Evolutionary conservation across 2,797 vertebrate species (phyloP).

Genomic region (Aythya fuligula): DNA sequence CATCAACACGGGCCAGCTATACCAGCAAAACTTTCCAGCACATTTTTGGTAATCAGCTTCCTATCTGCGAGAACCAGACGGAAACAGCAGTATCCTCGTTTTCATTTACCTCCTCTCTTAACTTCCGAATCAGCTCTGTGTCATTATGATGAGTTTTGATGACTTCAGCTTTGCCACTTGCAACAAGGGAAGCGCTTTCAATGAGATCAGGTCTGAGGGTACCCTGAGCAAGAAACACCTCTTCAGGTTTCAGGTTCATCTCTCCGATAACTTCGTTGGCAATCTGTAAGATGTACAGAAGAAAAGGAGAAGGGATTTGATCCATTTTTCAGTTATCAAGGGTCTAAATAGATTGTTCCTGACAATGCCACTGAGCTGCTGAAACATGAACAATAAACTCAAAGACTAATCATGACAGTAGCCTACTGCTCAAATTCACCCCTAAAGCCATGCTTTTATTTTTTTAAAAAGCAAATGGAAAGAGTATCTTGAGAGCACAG

Average conservation of each 20-base stretch:
- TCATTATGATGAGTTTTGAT: conserved; percentile 99
- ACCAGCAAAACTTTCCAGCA: accelerated
- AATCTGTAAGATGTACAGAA: conserved; percentile 80
- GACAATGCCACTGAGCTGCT: not conserved
- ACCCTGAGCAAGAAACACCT: conserved; percentile 96
- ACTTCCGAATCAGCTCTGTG: conserved; percentile 96
- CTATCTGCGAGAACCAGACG: not conserved
- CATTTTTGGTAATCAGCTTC: not conserved
- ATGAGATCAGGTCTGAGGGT: conserved; percentile 97
- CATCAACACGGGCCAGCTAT: accelerated
- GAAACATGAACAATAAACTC: not conserved
- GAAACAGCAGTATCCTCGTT: not conserved
- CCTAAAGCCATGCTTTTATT: not conserved
- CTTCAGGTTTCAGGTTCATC: conserved; percentile 97
- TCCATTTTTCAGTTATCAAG: accelerated
- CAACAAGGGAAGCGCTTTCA: conserved; percentile 95
- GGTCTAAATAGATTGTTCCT: accelerated
- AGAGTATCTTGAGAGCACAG: not conserved
- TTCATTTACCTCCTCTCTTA: conserved; percentile 91
- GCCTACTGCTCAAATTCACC: not conserved
- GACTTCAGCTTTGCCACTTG: conserved; percentile 95
- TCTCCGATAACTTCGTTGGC: conserved; percentile 98
- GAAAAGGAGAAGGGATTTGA: accelerated
- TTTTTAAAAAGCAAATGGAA: not conserved
- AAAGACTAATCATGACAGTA: not conserved